phyloP scores from a whole-genome alignment of 2,113 vertebrate species.

The Chaetorhynchus papuensis region DNA sequence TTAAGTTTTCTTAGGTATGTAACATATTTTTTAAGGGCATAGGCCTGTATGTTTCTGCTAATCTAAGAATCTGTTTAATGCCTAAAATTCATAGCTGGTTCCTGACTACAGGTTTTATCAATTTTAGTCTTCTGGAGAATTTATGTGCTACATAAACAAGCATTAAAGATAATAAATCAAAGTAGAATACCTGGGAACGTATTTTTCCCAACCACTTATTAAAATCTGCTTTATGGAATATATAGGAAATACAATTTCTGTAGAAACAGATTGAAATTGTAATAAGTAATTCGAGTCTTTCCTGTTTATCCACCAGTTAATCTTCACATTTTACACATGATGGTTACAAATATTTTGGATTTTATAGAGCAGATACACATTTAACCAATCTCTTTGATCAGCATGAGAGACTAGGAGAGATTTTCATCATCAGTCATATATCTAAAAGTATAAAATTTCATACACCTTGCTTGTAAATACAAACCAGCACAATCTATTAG shows the following conservation, averaged over 20 bases:
- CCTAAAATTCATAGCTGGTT: conserved; percentile 19
- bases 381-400: background rate
- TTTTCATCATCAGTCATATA: background rate
- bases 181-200: background rate
- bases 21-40: background rate
- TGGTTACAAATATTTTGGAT: conserved; percentile 16
- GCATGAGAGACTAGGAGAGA: background rate
- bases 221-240: conserved; percentile 27
- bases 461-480: background rate
- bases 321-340: background rate
- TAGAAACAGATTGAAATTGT: background rate
- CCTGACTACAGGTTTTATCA: conserved; percentile 10
- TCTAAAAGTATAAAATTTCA: background rate
- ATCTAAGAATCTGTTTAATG: conserved; percentile 24
- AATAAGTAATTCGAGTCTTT: conserved; percentile 8
- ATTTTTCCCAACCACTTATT: conserved; percentile 48
- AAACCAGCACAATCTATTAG: background rate
- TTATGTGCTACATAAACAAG: background rate
- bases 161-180: conserved; percentile 54
- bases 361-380: background rate
- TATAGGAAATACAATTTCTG: conserved; percentile 27
- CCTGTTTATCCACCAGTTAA: background rate
- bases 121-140: conserved; percentile 39
- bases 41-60: conserved; percentile 2
- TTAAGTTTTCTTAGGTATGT: background rate